Conservation (phyloP, 2,113 vertebrate species). For the Cyphomyrus plagiostoma region DNA sequence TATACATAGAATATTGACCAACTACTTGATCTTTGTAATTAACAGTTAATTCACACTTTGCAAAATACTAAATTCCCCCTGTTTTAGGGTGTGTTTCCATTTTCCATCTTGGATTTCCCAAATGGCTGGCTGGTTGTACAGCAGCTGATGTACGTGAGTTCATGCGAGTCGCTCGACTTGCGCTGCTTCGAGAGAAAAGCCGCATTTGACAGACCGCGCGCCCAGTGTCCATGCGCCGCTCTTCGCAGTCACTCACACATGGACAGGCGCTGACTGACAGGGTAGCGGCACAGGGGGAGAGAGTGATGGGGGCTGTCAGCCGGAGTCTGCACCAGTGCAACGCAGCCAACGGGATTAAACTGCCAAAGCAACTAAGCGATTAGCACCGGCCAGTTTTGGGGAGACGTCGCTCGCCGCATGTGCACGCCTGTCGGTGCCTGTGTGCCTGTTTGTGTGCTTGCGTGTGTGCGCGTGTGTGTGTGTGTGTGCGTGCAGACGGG, state of each 20-base stretch:
- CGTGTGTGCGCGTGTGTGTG: background rate
- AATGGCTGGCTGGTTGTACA: background rate
- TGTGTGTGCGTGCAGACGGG: slow-evolving; percentile 28
- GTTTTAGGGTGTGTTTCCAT: background rate
- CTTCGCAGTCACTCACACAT: slow-evolving; percentile 7
- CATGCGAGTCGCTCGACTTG: background rate
- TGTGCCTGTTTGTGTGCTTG: slow-evolving; percentile 13
- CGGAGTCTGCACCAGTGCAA: slow-evolving; percentile 6
- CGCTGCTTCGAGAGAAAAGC: background rate
- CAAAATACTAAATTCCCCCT: background rate
- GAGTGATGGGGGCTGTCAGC: background rate
- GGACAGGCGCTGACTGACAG: slow-evolving; percentile 1
- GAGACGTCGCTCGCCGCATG: slow-evolving; percentile 46
- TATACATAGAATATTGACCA: background rate
- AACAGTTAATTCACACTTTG: background rate
- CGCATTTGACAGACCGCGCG: background rate
- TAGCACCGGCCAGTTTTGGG: slow-evolving; percentile 39
- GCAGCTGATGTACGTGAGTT: background rate
- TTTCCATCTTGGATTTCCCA: background rate
- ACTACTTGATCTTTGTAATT: background rate
- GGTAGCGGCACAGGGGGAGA: background rate
- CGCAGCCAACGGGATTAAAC: slow-evolving; percentile 31
- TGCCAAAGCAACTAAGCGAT: slow-evolving; percentile 32
- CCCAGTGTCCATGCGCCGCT: slow-evolving; percentile 1
- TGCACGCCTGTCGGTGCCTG: slow-evolving; percentile 46